A percentile compares a stretch with the other conserved stretches of the same genome.
These are phyloP conservation scores for Zosterops lateralis DNA, from an alignment of 2,113 vertebrate species.

Conservation along the genomic window DNA sequence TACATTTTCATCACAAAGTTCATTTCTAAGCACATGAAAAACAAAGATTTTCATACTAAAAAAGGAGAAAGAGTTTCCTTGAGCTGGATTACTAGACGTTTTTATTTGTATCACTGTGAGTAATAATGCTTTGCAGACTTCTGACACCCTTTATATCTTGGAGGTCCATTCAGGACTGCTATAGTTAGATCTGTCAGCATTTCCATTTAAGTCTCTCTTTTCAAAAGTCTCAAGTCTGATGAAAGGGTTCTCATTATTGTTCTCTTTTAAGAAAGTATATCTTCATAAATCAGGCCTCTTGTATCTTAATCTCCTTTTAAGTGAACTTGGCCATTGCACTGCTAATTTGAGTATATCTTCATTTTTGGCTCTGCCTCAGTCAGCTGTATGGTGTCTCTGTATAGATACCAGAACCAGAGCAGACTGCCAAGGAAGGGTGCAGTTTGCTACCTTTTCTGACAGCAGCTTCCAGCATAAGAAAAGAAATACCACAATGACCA, in stretches of 20 bases:
- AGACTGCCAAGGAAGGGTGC: not conserved
- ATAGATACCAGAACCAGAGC: not conserved
- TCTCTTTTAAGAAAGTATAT: not conserved
- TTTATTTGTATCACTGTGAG: not conserved
- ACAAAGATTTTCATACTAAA: not conserved
- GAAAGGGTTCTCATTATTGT: not conserved
- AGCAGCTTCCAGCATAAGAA: not conserved
- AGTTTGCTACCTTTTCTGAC: not conserved
- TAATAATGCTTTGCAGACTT: not conserved
- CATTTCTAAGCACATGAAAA: not conserved
- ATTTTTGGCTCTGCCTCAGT: not conserved
- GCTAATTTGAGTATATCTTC: not conserved
- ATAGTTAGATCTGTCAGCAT: not conserved
- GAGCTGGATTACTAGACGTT: not conserved
- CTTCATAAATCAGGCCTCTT: not conserved
- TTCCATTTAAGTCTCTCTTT: not conserved
- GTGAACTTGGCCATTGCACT: not conserved
- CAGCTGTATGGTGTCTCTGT: not conserved
- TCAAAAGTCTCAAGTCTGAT: not conserved
- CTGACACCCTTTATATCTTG: not conserved
- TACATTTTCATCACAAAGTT: not conserved
- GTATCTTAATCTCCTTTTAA: not conserved
- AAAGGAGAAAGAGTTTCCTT: not conserved
- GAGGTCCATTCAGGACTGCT: not conserved
- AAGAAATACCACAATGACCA: not conserved